phyloP scores from a whole-genome alignment of 2,113 vertebrate genomes.

The Pomatorhinus ruficollis region DNA sequence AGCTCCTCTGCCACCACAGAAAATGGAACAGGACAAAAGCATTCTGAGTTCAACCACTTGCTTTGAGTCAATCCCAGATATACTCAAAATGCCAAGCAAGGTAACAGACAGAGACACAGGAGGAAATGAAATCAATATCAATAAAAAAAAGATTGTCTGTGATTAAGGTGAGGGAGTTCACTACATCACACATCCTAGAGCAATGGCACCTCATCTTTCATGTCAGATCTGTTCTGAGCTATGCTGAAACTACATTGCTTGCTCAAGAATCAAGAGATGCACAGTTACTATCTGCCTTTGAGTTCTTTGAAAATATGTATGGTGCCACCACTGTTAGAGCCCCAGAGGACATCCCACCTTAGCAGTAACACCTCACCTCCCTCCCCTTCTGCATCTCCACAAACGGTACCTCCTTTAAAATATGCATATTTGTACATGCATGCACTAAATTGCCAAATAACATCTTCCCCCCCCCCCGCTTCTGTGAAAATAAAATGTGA shows the following conservation, averaged over 20 bases:
- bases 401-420: background rate
- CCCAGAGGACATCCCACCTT: background rate
- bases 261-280: background rate
- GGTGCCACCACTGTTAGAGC: background rate
- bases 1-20: background rate
- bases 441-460: background rate
- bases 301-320: background rate
- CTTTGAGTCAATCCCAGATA: background rate
- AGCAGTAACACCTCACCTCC: background rate
- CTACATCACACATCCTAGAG: background rate
- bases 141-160: background rate
- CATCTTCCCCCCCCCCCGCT: rapidly evolving
- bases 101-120: background rate
- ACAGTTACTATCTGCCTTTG: background rate
- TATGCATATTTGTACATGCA: rapidly evolving
- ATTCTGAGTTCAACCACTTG: background rate
- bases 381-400: background rate
- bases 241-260: background rate
- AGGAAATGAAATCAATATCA: background rate
- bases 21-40: background rate
- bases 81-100: background rate
- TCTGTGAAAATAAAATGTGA: background rate
- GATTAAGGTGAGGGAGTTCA: background rate
- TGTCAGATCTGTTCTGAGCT: background rate
- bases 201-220: background rate